phyloP scores from a whole-genome alignment of 2,888 invertebrate species.

The Epirrhoe alternata region DNA sequence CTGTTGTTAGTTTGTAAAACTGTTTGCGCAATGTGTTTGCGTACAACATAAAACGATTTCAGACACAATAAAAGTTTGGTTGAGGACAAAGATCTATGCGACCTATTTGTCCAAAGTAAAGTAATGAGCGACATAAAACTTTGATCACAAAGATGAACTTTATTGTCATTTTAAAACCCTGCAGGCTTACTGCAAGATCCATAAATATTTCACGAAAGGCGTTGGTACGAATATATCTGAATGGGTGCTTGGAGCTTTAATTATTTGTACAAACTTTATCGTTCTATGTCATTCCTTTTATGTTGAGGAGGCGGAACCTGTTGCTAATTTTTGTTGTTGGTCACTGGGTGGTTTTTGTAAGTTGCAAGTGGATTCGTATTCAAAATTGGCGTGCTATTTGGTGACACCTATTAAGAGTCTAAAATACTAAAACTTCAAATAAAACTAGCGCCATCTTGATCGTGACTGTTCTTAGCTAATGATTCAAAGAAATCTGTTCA shows the following conservation, averaged over 20 bases:
- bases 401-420: too few species aligned
- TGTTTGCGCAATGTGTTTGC: too few species aligned
- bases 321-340: neutral
- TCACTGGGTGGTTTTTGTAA: too few species aligned
- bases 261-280: conserved; percentile 22
- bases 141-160: neutral
- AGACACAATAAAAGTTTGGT: neutral
- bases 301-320: neutral
- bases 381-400: too few species aligned
- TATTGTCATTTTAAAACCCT: neutral
- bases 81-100: neutral
- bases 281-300: conserved; percentile 15
- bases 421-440: too few species aligned
- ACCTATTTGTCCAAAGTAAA: neutral
- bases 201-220: conserved; percentile 27
- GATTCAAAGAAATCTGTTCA: too few species aligned
- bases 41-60: too few species aligned
- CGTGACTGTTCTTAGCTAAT: too few species aligned
- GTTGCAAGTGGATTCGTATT: too few species aligned
- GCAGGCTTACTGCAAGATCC: conserved; percentile 2
- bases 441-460: too few species aligned
- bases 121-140: neutral
- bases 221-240: conserved; percentile 22
- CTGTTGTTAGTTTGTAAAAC: too few species aligned
- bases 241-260: conserved; percentile 12